Evolutionary conservation across 2,888 invertebrate genomes (phyloP), one percentile per base, ranked within the genome.

Genomic region (Pammene aurita): DNA sequence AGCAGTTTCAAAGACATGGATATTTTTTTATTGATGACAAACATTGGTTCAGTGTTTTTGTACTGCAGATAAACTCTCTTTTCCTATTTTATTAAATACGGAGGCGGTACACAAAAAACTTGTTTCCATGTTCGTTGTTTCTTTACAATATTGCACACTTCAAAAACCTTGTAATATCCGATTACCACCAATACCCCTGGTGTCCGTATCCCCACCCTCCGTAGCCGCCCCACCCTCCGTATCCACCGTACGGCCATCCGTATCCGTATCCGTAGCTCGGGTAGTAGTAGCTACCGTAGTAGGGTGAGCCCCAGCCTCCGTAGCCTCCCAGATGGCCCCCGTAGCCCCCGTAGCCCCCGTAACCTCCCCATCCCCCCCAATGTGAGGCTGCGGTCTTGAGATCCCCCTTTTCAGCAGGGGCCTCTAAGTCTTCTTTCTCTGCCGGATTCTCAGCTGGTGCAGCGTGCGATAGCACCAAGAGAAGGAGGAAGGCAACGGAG

Each of bases 381-480:
- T 87, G 87, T 0, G 92, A 85, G 0, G 92, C 93, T 0, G 89
- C 89, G 0, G 91, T 83, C 72, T 91, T 88, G 0, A 93, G 78
- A 72, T 92, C 92, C 13, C 87, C 89, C 18, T 88, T 86, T 4
- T 86, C 88, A 2, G 83, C 75, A 1, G 77, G 76, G 9, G 85
- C 67, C 60, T 87, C 86, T 55, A 85, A 77, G 16, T 73, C 61
- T 0, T 69, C 71, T 67, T 67, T 80, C 77, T 1, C 77, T 60
- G 76, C 72, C 18, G 76, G 75, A 16, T 80, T 77, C 58, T 86
- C 85, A 0, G 84, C 83, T 0, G 87, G 87, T 0, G 90, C 90
- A 2, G 87, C 82, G n/a, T 80, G 71, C 0, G 81, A 76, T 11
- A 80, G 72, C 7, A 87, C 84, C 26, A 88, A 64, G 41, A 86